Conservation (phyloP, 2,888 invertebrate genomes). For the Archips xylosteana region DNA sequence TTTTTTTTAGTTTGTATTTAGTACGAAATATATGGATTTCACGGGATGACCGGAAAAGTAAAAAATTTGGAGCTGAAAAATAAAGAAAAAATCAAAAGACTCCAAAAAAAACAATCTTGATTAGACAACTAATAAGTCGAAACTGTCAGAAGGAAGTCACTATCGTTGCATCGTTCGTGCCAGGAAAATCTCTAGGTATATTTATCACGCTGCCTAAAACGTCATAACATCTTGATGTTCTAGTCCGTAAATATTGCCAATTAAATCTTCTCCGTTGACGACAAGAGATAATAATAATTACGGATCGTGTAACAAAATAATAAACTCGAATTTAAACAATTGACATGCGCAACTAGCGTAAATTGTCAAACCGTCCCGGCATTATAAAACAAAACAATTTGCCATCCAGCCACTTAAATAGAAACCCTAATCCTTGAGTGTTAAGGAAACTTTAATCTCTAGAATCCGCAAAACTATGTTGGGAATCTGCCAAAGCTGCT, state of each 20-base stretch:
- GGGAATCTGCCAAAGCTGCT: slow-evolving; percentile 61
- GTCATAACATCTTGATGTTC: background rate
- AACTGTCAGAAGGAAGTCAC: too few species aligned
- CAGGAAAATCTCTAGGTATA: too few species aligned
- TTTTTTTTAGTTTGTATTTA: too few species aligned
- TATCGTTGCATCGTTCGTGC: too few species aligned
- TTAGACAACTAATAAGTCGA: too few species aligned
- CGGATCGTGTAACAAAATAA: background rate
- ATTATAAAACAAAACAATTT: slow-evolving; percentile 5
- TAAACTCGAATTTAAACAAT: slow-evolving; percentile 6
- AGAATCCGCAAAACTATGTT: slow-evolving; percentile 45
- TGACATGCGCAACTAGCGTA: slow-evolving; percentile 23
- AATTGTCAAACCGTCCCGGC: slow-evolving; percentile 26
- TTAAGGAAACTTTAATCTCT: slow-evolving; percentile 14
- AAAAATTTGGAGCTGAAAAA: too few species aligned
- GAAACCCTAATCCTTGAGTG: slow-evolving; percentile 36
- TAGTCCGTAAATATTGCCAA: background rate
- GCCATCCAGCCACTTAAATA: slow-evolving; percentile 29
- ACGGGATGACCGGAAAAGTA: too few species aligned
- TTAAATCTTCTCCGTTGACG: background rate
- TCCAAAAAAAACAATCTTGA: too few species aligned
- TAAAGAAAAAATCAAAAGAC: too few species aligned
- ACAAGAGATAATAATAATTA: background rate
- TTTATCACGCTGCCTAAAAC: too few species aligned
- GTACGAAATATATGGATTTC: too few species aligned